Percentiles rank a stretch among this genome's conserved stretches.
phyloP scores from a whole-genome alignment of 2,888 invertebrate genomes.

The Drosophila silvestris region DNA sequence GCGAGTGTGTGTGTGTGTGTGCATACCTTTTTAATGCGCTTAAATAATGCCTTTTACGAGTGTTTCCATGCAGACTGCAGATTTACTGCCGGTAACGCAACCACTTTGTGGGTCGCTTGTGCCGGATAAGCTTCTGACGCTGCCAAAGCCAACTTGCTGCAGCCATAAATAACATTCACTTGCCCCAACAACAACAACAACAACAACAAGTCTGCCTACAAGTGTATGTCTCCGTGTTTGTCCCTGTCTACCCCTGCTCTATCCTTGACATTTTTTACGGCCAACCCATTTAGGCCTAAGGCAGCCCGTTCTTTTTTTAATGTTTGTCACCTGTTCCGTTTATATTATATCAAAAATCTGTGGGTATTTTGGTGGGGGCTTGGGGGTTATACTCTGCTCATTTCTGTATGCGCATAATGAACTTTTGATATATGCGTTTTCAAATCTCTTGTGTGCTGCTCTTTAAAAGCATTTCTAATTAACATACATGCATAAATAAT shows the following conservation, averaged over 20 bases:
- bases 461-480: constrained; percentile 79
- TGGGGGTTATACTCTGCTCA: constrained; percentile 45
- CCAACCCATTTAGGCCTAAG: constrained; percentile 58
- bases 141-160: constrained; percentile 45
- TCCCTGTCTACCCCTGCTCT: constrained; percentile 48
- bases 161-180: constrained; percentile 81
- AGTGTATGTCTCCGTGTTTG: constrained; percentile 19
- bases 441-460: constrained; percentile 73
- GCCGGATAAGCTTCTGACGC: constrained; percentile 52
- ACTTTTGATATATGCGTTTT: constrained; percentile 80
- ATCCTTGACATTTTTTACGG: constrained; percentile 55
- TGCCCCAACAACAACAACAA: constrained; percentile 16
- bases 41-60: constrained; percentile 69
- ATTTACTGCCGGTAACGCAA: constrained; percentile 65
- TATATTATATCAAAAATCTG: constrained; percentile 77
- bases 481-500: constrained; percentile 79
- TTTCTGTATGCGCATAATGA: constrained; percentile 71
- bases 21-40: constrained; percentile 52
- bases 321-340: constrained; percentile 76
- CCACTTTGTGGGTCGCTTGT: constrained; percentile 51
- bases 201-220: constrained; percentile 22
- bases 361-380: constrained; percentile 54
- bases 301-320: constrained; percentile 46
- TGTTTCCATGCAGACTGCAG: constrained; percentile 67
- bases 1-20: constrained; percentile 27